Evolutionary conservation across 1,140 invertebrate genomes (phyloP).

Genomic region (Heliothis subflexa): DNA sequence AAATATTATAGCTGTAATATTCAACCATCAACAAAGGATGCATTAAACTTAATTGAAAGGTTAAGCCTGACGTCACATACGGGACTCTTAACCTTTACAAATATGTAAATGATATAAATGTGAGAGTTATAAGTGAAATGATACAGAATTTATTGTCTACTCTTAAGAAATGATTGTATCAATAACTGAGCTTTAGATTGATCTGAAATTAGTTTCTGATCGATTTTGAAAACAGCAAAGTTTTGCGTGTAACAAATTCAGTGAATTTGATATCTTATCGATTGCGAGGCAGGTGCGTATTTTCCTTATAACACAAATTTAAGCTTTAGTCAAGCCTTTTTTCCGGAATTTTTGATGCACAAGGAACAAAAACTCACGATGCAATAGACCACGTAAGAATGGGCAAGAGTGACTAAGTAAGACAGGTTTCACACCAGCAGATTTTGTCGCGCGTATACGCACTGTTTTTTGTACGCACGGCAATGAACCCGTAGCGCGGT

Average conservation of each 20-base stretch:
- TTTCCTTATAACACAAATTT: neutral
- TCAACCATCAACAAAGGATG: neutral
- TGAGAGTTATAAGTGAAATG: slow-evolving; percentile 18
- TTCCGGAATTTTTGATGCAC: too few species aligned
- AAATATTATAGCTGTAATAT: neutral
- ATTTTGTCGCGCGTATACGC: too few species aligned
- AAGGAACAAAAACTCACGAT: too few species aligned
- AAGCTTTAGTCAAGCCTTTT: neutral
- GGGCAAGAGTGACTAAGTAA: too few species aligned
- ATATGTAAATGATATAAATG: slow-evolving; percentile 39
- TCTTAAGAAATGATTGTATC: neutral
- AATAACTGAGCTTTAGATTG: neutral
- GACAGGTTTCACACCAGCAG: too few species aligned
- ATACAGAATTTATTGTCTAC: slow-evolving; percentile 34
- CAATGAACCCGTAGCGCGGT: too few species aligned
- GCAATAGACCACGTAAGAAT: too few species aligned
- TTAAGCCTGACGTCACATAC: slow-evolving; percentile 45
- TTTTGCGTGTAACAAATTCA: neutral
- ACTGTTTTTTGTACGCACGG: too few species aligned
- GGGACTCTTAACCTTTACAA: slow-evolving; percentile 45
- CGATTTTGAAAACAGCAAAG: neutral
- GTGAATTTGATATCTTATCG: neutral
- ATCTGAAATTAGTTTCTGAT: neutral
- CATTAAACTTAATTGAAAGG: slow-evolving; percentile 30
- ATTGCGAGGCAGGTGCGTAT: neutral